These are phyloP conservation scores for Nymphicus hollandicus DNA, from an alignment of 2,113 vertebrate genomes.

Conservation along the genomic window DNA sequence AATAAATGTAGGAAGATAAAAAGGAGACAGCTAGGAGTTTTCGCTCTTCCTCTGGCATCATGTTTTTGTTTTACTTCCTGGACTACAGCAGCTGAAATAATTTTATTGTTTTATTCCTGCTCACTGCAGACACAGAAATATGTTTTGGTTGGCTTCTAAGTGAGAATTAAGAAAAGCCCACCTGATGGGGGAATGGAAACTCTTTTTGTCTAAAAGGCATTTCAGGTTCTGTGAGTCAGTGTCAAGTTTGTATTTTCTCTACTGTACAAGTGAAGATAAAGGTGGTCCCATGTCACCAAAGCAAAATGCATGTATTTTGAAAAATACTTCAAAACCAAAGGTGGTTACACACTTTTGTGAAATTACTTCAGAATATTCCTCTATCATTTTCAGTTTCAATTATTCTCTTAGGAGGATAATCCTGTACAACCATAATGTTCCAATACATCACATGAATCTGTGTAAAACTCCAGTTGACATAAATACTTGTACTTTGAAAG, in stretches of 20 bases:
- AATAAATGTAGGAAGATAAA: background rate
- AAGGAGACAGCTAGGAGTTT: constrained; percentile 11
- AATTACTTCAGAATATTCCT: background rate
- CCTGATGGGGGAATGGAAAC: constrained; percentile 21
- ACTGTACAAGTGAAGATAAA: background rate
- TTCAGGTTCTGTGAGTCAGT: constrained; percentile 40
- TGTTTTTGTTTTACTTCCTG: constrained; percentile 69
- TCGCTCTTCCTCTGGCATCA: constrained; percentile 35
- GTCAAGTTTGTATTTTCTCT: constrained; percentile 9
- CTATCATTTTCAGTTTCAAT: background rate
- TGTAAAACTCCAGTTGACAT: background rate
- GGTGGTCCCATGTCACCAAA: background rate
- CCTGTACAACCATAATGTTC: background rate
- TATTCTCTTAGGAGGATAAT: background rate
- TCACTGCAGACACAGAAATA: constrained; percentile 7
- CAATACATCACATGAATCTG: background rate
- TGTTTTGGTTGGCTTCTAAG: constrained; percentile 54
- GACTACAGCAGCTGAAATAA: constrained; percentile 70
- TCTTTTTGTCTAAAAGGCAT: constrained; percentile 22
- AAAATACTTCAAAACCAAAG: background rate
- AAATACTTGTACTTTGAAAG: background rate
- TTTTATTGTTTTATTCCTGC: constrained; percentile 63
- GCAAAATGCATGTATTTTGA: background rate
- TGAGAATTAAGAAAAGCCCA: background rate
- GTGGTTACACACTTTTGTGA: background rate